Evolutionary conservation across 1,140 invertebrate species (phyloP), one percentile per base, ranked within the genome.

Genomic region (Ganaspis sp.): DNA sequence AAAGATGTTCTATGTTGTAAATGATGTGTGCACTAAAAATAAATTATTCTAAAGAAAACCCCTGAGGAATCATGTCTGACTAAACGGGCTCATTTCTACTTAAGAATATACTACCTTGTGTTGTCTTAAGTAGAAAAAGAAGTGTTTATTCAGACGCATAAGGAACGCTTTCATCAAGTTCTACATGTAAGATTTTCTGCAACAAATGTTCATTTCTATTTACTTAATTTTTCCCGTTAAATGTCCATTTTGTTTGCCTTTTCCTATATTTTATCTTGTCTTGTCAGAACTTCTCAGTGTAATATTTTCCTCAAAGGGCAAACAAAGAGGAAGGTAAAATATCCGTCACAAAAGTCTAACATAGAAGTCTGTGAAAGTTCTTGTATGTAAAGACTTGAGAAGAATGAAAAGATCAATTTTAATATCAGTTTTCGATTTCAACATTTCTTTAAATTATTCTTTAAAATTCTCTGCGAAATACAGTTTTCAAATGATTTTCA

Each of bases 331-430:
- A 49, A 17, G 45, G 45, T n/a, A 49, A 49, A 49, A 49, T 17
- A n/a, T 49, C 45, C 15, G 17, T 49, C 17, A 49, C 45, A 17
- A 49, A 49, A 49, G 45, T 49, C 45, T 4, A 49, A n/a, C 42
- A 45, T 49, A n/a, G n/a, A 49, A 15, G 45, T 49, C n/a, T n/a
- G n/a, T n/a, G n/a, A n/a, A 49, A n/a, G 45, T 49, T 49, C 45
- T 49, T 49, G 1, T 49, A 49, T n/a, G n/a, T 17, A 49, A 49
- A n/a, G 17, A 15, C 45, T 49, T 49, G 45, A 49, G n/a, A 49
- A 49, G 4, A 8, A 49, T 17, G 45, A 49, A 49, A 49, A 49
- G 45, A 49, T 49, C 45, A 49, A 49, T 49, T 49, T 49, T 49
- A 49, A 49, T 49, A 49, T 49, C 45, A 49, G 45, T 17, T n/a